Evolutionary conservation across 2,113 vertebrate genomes (phyloP).

Genomic region (Pterocles gutturalis): DNA sequence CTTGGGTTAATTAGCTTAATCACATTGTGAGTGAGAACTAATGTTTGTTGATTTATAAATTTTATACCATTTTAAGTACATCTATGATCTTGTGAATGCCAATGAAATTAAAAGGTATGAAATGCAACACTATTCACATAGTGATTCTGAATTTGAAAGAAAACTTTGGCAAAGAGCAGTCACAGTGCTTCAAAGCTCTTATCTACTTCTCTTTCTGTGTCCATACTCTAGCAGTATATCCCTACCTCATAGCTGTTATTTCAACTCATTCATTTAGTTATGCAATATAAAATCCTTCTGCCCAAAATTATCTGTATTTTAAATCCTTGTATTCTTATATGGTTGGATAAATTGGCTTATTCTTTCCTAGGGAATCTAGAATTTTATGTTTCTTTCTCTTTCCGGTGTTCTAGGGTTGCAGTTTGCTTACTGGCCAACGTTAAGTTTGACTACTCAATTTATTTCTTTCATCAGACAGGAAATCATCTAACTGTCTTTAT

Average conservation of each 20-base stretch:
- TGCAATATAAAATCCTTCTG: neutral
- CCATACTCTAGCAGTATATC: neutral
- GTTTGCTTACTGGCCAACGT: neutral
- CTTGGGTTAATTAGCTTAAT: neutral
- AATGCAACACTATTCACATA: neutral
- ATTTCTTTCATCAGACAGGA: neutral
- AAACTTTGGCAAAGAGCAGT: neutral
- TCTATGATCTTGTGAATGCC: neutral
- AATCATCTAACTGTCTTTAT: neutral
- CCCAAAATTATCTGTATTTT: neutral
- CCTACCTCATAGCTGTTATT: neutral
- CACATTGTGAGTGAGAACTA: neutral
- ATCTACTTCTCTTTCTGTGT: neutral
- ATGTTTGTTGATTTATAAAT: neutral
- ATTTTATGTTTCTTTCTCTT: neutral
- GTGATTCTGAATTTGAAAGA: neutral
- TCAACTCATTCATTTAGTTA: neutral
- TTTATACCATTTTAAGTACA: neutral
- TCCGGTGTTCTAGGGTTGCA: neutral
- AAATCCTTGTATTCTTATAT: neutral
- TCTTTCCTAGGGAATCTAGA: neutral
- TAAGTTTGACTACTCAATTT: neutral
- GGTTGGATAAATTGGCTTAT: neutral
- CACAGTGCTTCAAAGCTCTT: neutral
- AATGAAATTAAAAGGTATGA: neutral